Percentiles rank a stretch among this genome's conserved stretches.
These are phyloP conservation scores for Atopsyche davidsoni DNA, from an alignment of 1,140 invertebrate genomes.

Conservation along the genomic window DNA sequence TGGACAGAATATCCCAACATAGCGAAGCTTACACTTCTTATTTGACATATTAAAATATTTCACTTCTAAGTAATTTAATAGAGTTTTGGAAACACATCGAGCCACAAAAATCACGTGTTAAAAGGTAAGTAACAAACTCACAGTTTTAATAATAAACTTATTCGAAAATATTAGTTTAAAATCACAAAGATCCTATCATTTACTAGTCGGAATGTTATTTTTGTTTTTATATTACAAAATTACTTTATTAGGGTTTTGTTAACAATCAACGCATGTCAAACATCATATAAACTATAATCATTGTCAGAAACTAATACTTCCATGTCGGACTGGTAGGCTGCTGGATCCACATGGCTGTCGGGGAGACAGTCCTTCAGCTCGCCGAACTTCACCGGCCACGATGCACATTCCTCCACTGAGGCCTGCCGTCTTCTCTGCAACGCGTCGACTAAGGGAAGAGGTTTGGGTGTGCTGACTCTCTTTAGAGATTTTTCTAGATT, in stretches of 20 bases:
- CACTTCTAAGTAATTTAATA: not conserved
- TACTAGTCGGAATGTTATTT: constrained; percentile 13
- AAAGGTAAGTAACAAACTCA: not conserved
- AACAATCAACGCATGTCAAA: constrained; percentile 10
- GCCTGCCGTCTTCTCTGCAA: constrained; percentile 11
- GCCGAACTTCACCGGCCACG: constrained; percentile 20
- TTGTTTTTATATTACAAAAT: too few relatives aligned
- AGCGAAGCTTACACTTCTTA: not conserved
- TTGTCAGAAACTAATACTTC: constrained; percentile 30
- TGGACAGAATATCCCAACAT: not conserved
- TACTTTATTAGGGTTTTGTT: not conserved
- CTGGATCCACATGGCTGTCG: constrained; percentile 9
- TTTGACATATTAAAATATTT: not conserved
- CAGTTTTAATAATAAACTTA: not conserved
- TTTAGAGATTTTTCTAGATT: constrained; percentile 17
- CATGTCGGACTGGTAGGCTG: constrained; percentile 23
- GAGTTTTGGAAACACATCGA: not conserved
- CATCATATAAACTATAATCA: constrained; percentile 26
- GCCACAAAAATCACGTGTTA: not conserved
- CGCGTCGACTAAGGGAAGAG: not conserved
- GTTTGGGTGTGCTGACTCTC: constrained; percentile 5
- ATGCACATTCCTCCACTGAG: constrained; percentile 3
- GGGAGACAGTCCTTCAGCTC: constrained; percentile 27
- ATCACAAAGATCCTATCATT: too few relatives aligned
- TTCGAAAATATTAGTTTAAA: not conserved